Base-by-base conservation (phyloP, 1,140 invertebrate genomes). In the Diorhabda carinulata region DNA sequence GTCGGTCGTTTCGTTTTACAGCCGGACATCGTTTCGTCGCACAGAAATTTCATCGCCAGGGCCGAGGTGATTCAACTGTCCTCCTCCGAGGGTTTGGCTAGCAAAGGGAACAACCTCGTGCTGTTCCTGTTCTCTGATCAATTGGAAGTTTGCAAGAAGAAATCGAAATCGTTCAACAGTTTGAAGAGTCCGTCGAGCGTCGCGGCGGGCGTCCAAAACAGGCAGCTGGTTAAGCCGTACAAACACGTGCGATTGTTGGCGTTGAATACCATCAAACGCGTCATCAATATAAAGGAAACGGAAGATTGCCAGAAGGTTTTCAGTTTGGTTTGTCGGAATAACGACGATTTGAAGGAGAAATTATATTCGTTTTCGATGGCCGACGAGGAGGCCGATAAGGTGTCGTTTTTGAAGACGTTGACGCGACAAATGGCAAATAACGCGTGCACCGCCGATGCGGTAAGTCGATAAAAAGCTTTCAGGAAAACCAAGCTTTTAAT, bases 41-140 rank as follows among this genome's bases (percentile, higher is more conserved):
- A 97, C 83, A 86, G 96, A 66, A 90, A 86, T 72, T 96, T 97
- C 78, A 88, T 97, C 44, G 87, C 88, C 8, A 91, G 91, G 75
- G 92, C 93, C 68, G 95, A 98, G 78, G 94, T 97, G 4, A 90
- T 92, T 62, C 94, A 98, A 81, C 81, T 98, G 25, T 92, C 75
- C 1, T 76, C 78, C 4, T 74, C 91, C 61, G 94, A 97, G 77
- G 89, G 88, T 47, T 82, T 97, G 44, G 73, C 91, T 73, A 92
- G 93, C 5, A 89, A 94, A 74, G 94, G 95, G 42, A 93, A 96
- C 78, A 89, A 90, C 72, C 84, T 98, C 9, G 89, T 95, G 52
- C 81, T 99, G 44, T 97, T 97, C 81, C 84, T 98, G 2, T 98
- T 98, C 80, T 94, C 93, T 43, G 96, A 98, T 83, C 92, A 92